phyloP scores from a whole-genome alignment of 2,888 invertebrate species.

The Alitta virens region DNA sequence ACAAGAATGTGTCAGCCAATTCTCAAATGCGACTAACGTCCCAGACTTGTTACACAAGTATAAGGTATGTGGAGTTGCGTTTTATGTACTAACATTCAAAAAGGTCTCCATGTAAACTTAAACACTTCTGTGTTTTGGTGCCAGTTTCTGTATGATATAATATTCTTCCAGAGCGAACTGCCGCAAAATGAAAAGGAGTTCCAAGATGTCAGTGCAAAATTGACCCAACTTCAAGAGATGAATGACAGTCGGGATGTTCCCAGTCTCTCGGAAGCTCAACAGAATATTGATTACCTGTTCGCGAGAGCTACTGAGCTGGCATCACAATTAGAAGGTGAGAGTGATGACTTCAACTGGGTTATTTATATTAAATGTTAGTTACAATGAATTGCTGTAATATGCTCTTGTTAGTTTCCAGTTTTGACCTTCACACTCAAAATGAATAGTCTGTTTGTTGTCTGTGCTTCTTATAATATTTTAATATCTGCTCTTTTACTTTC shows the following conservation, averaged over 20 bases:
- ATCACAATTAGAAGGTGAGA: too few species aligned
- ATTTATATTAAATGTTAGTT: too few species aligned
- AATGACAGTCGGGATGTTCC: constrained; percentile 72
- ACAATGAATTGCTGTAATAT: too few species aligned
- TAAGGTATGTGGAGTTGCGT: constrained; percentile 59
- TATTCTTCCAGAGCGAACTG: constrained; percentile 65
- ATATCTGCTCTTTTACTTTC: too few species aligned
- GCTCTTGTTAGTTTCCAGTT: too few species aligned
- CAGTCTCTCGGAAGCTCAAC: constrained; percentile 39
- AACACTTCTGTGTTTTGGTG: not conserved
- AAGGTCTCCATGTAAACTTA: not conserved
- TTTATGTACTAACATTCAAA: not conserved
- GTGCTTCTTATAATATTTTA: too few species aligned
- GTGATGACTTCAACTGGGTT: too few species aligned
- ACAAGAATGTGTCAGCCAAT: constrained; percentile 72
- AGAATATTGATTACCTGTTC: constrained; percentile 63
- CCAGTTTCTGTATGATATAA: not conserved
- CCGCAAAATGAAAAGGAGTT: constrained; percentile 75
- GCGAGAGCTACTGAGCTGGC: constrained; percentile 72
- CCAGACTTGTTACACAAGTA: constrained; percentile 78
- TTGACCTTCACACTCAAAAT: too few species aligned
- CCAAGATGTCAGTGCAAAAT: constrained; percentile 76
- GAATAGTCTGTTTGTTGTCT: too few species aligned
- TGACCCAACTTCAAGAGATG: constrained; percentile 73
- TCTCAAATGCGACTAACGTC: constrained; percentile 77